These are phyloP conservation scores for Montipora cactus DNA, from an alignment of 64 coral and sea anemone species.

Conservation along the genomic window DNA sequence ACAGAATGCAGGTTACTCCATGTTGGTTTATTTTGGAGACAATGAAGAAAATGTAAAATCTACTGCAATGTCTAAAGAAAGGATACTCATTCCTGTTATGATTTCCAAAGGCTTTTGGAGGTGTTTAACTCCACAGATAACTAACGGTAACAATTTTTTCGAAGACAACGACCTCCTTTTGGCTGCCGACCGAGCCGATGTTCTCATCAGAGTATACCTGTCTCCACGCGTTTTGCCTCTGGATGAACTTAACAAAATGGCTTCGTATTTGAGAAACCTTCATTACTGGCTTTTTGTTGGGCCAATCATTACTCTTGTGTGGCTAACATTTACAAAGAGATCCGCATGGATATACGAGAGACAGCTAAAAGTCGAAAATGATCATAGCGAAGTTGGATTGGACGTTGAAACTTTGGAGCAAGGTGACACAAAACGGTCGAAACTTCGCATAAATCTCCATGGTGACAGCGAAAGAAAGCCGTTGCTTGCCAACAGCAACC, in stretches of 20 bases:
- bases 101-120: background rate
- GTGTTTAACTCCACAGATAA: background rate
- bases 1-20: background rate
- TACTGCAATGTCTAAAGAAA: background rate
- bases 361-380: background rate
- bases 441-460: too few relatives aligned
- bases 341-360: background rate
- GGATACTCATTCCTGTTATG: background rate
- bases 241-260: too few relatives aligned
- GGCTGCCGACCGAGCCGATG: background rate
- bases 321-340: background rate
- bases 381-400: background rate
- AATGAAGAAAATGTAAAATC: background rate
- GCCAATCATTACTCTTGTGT: background rate
- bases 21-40: background rate
- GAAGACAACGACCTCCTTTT: background rate
- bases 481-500: background rate
- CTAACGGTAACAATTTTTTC: too few relatives aligned
- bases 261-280: background rate
- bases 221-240: too few relatives aligned
- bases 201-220: background rate
- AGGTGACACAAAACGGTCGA: too few relatives aligned
- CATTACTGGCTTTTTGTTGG: background rate
- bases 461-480: background rate
- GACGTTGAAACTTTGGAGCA: too few relatives aligned